These are phyloP conservation scores for Phataginus tetradactyla DNA, from an alignment of 2,797 vertebrate species.

Conservation along the genomic window DNA sequence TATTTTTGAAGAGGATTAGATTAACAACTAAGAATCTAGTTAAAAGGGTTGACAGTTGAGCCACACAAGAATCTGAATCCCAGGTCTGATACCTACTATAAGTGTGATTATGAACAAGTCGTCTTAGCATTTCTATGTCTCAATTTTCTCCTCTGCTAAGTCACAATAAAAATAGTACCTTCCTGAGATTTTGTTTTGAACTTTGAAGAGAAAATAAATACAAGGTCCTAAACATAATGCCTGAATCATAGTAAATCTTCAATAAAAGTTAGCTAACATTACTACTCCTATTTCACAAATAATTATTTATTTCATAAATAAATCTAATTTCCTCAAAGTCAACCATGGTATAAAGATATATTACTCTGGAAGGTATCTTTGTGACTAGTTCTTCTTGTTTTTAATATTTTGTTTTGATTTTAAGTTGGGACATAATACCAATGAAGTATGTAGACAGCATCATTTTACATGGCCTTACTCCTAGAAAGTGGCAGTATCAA, in stretches of 20 bases:
- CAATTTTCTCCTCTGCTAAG: not conserved
- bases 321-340: conserved; percentile 8
- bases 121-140: not conserved
- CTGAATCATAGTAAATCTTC: not conserved
- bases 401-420: conserved; percentile 19
- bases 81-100: not conserved
- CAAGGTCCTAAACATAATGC: not conserved
- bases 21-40: not conserved
- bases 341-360: not conserved
- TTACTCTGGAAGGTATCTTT: not conserved
- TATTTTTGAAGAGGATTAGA: not conserved
- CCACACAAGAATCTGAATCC: not conserved
- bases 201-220: conserved; percentile 45
- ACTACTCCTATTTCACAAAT: not conserved
- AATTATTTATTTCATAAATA: not conserved
- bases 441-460: not conserved
- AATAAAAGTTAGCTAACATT: not conserved
- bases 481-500: not conserved
- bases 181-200: conserved; percentile 21
- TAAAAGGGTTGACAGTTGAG: not conserved
- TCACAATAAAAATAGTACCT: not conserved
- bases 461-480: not conserved
- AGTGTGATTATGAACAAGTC: not conserved
- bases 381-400: not conserved
- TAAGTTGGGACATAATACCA: not conserved